phyloP scores from a whole-genome alignment of 2,888 invertebrate species.

The Heliconius erato region DNA sequence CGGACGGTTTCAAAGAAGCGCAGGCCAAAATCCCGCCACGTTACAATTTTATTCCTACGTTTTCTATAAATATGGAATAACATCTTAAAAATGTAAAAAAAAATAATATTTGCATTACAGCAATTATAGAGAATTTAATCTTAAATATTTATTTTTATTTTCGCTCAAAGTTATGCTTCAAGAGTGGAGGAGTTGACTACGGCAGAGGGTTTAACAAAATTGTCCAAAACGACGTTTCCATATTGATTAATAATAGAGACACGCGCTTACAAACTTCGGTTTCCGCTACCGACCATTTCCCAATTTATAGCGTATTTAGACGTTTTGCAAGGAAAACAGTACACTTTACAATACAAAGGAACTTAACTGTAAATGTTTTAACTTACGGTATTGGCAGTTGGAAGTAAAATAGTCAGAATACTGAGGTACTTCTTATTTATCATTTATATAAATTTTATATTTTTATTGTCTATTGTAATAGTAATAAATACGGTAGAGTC shows the following conservation, averaged over 20 bases:
- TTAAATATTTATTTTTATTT: too few relatives aligned
- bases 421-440: neutral
- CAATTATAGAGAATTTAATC: too few relatives aligned
- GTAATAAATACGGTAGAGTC: neutral
- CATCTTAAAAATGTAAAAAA: too few relatives aligned
- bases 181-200: neutral
- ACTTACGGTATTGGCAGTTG: too few relatives aligned
- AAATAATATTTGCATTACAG: too few relatives aligned
- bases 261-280: conserved; percentile 19
- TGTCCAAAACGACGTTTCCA: conserved; percentile 26
- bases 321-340: neutral
- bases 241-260: conserved; percentile 40
- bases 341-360: neutral
- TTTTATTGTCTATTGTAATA: neutral
- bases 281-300: conserved; percentile 46
- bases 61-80: too few relatives aligned
- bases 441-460: too few relatives aligned
- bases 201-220: conserved; percentile 42
- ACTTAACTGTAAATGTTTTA: neutral
- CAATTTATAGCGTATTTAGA: conserved; percentile 42
- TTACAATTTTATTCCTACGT: too few relatives aligned
- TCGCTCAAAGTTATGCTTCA: too few relatives aligned
- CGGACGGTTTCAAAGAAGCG: too few relatives aligned
- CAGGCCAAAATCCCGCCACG: too few relatives aligned
- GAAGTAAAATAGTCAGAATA: too few relatives aligned